Evolutionary conservation across 2,888 invertebrate genomes (phyloP).

Genomic region (Syrista parreyssii): DNA sequence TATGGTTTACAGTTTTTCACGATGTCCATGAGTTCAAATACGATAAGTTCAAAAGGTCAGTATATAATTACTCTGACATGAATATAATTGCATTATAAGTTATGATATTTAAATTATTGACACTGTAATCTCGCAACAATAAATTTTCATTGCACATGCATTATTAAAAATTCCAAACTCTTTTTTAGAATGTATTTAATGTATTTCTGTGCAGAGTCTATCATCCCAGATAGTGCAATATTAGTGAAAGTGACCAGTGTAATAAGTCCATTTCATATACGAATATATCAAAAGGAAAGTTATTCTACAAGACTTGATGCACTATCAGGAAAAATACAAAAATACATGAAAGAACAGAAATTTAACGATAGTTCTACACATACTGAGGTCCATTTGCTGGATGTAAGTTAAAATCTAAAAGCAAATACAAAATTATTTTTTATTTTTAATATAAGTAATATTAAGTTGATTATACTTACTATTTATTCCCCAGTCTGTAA

Average conservation of each 20-base stretch:
- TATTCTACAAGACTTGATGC: conserved; percentile 21
- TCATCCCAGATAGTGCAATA: conserved; percentile 34
- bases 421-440: not conserved
- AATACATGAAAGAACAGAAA: conserved; percentile 6
- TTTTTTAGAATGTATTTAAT: no score
- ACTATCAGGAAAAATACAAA: conserved; percentile 31
- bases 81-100: no score
- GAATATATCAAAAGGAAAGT: conserved; percentile 34
- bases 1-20: no score
- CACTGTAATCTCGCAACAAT: no score
- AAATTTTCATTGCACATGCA: no score
- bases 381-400: conserved; percentile 26
- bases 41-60: no score
- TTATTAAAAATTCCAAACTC: no score
- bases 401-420: conserved; percentile 31
- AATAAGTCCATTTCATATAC: conserved; percentile 46
- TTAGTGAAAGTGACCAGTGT: conserved; percentile 47
- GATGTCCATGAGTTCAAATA: no score
- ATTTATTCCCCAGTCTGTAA: conserved; percentile 28
- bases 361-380: not conserved
- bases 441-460: no score
- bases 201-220: no score
- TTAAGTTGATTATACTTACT: not conserved
- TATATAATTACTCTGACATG: no score
- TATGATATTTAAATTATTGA: no score